Conservation (phyloP, 2,888 invertebrate genomes). For the Folsomia manolachei region DNA sequence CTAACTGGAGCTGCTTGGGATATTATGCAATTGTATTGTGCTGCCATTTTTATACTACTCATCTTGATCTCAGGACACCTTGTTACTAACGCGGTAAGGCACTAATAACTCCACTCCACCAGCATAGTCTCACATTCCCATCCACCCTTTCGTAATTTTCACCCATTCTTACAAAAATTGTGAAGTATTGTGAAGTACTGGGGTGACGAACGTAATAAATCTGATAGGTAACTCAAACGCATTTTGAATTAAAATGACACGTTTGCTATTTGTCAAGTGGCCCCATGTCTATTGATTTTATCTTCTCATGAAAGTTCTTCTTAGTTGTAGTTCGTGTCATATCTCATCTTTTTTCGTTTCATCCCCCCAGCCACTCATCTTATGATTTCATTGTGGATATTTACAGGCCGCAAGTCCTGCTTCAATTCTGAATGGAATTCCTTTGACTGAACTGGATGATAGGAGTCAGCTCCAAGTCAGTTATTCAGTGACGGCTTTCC, state of each 20-base stretch:
- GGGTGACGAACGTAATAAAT: too few relatives aligned
- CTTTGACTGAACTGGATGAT: conserved; percentile 37
- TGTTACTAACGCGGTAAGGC: conserved; percentile 40
- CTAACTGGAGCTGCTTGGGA: conserved; percentile 36
- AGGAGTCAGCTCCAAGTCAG: conserved; percentile 40
- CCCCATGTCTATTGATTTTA: neutral
- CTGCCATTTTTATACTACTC: conserved; percentile 37
- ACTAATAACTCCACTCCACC: too few relatives aligned
- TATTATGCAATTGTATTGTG: conserved; percentile 43
- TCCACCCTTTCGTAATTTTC: too few relatives aligned
- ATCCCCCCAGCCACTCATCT: neutral
- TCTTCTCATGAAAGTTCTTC: conserved; percentile 6
- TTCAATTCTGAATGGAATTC: conserved; percentile 37
- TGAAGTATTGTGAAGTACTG: too few relatives aligned
- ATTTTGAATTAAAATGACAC: neutral
- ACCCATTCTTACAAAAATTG: too few relatives aligned
- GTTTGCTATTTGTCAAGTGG: neutral
- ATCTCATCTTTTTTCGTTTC: conserved; percentile 16
- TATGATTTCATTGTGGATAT: neutral
- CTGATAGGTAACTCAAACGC: too few relatives aligned
- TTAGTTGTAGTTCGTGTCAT: conserved; percentile 21
- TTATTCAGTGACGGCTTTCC: conserved; percentile 36
- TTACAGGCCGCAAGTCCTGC: conserved; percentile 39
- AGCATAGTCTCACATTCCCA: too few relatives aligned
- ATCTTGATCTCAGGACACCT: conserved; percentile 44